These are phyloP conservation scores for Typhlichthys subterraneus DNA, from an alignment of 2,797 vertebrate species.

Conservation along the genomic window DNA sequence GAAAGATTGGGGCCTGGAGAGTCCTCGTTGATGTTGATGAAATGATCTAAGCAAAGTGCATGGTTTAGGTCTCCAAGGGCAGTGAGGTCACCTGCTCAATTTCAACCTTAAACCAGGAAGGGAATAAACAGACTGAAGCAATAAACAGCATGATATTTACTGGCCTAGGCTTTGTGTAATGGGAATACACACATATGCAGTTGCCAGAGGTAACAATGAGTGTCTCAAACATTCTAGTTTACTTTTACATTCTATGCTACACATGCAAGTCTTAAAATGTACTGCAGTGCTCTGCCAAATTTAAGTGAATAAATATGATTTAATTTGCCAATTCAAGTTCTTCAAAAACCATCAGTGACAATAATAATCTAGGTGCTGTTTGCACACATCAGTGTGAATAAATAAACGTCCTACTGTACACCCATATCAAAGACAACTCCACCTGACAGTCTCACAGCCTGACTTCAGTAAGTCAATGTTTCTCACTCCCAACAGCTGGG, in stretches of 20 bases:
- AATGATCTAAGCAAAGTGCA: slow-evolving; percentile 40
- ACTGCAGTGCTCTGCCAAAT: neutral
- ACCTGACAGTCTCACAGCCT: slow-evolving; percentile 38
- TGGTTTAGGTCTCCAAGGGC: slow-evolving; percentile 24
- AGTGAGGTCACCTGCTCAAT: slow-evolving; percentile 6
- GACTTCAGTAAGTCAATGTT: slow-evolving; percentile 53
- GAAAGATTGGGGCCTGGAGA: slow-evolving; percentile 3
- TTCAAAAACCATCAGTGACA: slow-evolving; percentile 14
- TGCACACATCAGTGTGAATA: slow-evolving; percentile 44
- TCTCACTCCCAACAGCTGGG: slow-evolving; percentile 51
- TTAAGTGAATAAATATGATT: slow-evolving; percentile 17
- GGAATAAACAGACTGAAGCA: slow-evolving; percentile 25
- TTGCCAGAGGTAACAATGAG: slow-evolving; percentile 4
- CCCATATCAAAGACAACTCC: slow-evolving; percentile 39
- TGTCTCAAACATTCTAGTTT: slow-evolving; percentile 2
- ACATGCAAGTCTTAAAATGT: neutral
- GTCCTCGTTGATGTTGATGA: slow-evolving; percentile 16
- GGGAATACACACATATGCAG: neutral
- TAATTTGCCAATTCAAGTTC: slow-evolving; percentile 13
- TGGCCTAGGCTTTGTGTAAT: slow-evolving; percentile 18
- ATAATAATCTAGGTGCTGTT: slow-evolving; percentile 27
- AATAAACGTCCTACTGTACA: slow-evolving; percentile 6
- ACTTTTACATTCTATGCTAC: neutral
- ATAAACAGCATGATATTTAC: neutral
- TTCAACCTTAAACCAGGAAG: slow-evolving; percentile 16